Conservation (phyloP, 1,140 invertebrate species). For the Papilio glaucus region DNA sequence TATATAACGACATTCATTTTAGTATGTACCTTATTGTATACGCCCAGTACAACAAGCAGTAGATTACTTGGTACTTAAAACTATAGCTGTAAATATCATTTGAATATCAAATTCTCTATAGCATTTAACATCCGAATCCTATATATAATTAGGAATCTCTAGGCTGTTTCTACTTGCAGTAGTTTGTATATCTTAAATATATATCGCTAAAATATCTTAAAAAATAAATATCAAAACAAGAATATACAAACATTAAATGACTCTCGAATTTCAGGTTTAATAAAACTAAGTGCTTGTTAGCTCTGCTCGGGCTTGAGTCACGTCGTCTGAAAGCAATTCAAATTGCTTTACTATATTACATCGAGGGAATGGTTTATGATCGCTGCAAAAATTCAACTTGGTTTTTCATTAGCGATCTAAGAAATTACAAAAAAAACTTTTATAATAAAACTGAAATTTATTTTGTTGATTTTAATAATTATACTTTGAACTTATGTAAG, state of each 20-base stretch:
- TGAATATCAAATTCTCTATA: too few species aligned
- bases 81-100: too few species aligned
- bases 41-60: too few species aligned
- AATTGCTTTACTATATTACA: conserved; percentile 54
- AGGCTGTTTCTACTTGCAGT: background rate
- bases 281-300: conserved; percentile 49
- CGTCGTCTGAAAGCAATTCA: conserved; percentile 55
- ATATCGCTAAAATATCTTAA: conserved; percentile 9
- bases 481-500: background rate
- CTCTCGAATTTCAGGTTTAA: conserved; percentile 47
- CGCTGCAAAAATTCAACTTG: conserved; percentile 46
- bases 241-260: conserved; percentile 31
- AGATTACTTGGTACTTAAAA: too few species aligned
- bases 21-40: too few species aligned
- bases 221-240: conserved; percentile 19
- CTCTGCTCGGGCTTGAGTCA: conserved; percentile 44
- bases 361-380: conserved; percentile 63
- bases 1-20: too few species aligned
- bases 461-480: background rate
- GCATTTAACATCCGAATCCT: too few species aligned
- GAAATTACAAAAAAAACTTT: conserved; percentile 6
- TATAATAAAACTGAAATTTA: background rate
- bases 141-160: background rate
- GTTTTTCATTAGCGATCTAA: conserved; percentile 11
- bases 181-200: too few species aligned